phyloP scores from a whole-genome alignment of 2,888 invertebrate species.

The Dicroscelio sp. region DNA sequence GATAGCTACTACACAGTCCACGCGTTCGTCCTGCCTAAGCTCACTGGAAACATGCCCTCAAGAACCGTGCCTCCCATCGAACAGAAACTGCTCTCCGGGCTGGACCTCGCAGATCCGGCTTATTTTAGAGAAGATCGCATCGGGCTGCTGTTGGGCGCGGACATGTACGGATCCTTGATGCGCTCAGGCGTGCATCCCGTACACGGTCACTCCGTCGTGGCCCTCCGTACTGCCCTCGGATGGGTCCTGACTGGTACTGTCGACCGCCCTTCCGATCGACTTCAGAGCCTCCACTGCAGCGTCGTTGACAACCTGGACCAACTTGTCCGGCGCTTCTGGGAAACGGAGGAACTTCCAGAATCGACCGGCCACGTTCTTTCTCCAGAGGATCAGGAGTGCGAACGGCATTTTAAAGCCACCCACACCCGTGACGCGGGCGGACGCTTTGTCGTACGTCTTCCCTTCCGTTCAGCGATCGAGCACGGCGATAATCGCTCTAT shows the following conservation, averaged over 20 bases:
- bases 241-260: conserved; percentile 14
- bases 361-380: no score
- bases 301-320: not conserved
- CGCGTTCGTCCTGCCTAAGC: no score
- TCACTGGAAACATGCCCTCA: no score
- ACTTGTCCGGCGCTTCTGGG: not conserved
- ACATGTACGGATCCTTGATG: not conserved
- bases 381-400: not conserved
- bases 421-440: conserved; percentile 14
- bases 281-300: not conserved
- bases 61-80: no score
- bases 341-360: not conserved
- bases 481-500: not conserved
- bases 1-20: no score
- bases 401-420: not conserved
- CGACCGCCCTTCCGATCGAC: not conserved
- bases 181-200: not conserved
- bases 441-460: conserved; percentile 7
- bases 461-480: not conserved
- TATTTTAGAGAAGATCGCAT: not conserved
- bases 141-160: not conserved
- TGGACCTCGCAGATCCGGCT: not conserved
- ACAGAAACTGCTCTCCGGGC: no score
- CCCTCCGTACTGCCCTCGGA: not conserved
- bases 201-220: not conserved